Base-by-base conservation (phyloP, 1,140 invertebrate species). In the Trachymyrmex cornetzi region DNA sequence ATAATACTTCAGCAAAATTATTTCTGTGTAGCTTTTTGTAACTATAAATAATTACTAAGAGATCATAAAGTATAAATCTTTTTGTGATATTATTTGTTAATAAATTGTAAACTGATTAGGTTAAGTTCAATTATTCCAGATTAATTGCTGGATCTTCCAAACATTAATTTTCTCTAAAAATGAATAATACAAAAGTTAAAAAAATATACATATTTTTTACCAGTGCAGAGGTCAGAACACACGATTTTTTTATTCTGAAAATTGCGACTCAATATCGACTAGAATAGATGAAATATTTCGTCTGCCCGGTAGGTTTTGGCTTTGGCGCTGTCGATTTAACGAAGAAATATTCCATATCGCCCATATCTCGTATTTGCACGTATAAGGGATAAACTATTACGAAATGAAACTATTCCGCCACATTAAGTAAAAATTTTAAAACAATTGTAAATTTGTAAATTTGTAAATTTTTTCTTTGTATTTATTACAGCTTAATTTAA, bases 251-350 rank as follows among this genome's bases (percentile, higher is more conserved):
- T 19, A 53, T 66, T n/a, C 19, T 50, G 5, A 1, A 81, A 81
- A 72, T 38, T 44, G 66, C 5, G 53, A 59, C 22, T 44, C 34
- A n/a, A 71, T 57, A 38, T 5, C 19, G 44, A 63, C 12, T 34
- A 22, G 6, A 57, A 82, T 48, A 74, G 27, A 82, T 82, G 16
- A 82, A 72, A 82, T 59, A 59, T 74, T 82, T 74, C 12, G 79
- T 72, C 16, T 44, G 11, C 4, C 6, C 11, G 22, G 5, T 38
- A 53, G 24, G 59, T 72, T 48, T n/a, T 74, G 53, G 22, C 19
- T 59, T 50, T 72, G 50, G 79, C n/a, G 16, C 27, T 72, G 38
- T 74, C 66, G 24, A 61, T 74, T 74, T 82, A 74, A 82, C 24
- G 7, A 53, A 44, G 19, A 74, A 82, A 74, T 82, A 82, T 82